phyloP scores from a whole-genome alignment of 2,113 vertebrate species.

The Mormyrus lacerda region DNA sequence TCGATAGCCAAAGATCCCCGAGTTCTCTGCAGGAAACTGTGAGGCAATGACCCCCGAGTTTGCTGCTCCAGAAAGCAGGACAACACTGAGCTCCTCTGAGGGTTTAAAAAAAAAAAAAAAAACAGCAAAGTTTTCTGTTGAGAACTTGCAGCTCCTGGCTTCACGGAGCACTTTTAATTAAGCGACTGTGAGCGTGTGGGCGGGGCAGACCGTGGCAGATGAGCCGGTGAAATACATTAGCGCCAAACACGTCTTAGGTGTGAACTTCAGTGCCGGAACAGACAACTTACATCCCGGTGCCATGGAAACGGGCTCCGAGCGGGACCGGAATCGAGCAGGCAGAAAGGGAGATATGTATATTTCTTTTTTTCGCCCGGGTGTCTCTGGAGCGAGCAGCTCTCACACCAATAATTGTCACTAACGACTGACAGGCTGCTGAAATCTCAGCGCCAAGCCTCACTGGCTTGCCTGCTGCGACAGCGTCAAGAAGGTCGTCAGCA shows the following conservation, averaged over 20 bases:
- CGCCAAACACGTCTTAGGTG: slow-evolving; percentile 14
- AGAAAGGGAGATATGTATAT: neutral
- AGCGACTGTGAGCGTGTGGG: slow-evolving; percentile 13
- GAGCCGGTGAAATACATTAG: slow-evolving; percentile 17
- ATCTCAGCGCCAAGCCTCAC: neutral
- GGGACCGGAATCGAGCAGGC: slow-evolving; percentile 10
- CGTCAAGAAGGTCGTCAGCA: neutral
- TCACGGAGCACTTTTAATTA: slow-evolving; percentile 15
- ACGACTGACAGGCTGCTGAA: slow-evolving; percentile 12
- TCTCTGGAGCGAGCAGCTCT: slow-evolving; percentile 13
- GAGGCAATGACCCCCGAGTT: neutral
- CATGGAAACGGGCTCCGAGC: slow-evolving; percentile 23
- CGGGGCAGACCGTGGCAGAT: slow-evolving; percentile 8
- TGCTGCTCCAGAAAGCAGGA: neutral
- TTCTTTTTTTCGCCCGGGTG: neutral
- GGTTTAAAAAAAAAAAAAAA: neutral
- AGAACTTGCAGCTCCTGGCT: slow-evolving; percentile 9
- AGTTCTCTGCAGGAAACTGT: neutral
- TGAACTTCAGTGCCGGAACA: slow-evolving; percentile 14
- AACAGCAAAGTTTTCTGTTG: neutral
- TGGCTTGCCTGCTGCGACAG: neutral
- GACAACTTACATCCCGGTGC: slow-evolving; percentile 20
- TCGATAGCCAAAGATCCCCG: neutral
- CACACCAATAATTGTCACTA: slow-evolving; percentile 12
- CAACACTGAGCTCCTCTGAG: neutral